Conservation (phyloP, 2,797 vertebrate genomes). For the Pantherophis vulpinus region DNA sequence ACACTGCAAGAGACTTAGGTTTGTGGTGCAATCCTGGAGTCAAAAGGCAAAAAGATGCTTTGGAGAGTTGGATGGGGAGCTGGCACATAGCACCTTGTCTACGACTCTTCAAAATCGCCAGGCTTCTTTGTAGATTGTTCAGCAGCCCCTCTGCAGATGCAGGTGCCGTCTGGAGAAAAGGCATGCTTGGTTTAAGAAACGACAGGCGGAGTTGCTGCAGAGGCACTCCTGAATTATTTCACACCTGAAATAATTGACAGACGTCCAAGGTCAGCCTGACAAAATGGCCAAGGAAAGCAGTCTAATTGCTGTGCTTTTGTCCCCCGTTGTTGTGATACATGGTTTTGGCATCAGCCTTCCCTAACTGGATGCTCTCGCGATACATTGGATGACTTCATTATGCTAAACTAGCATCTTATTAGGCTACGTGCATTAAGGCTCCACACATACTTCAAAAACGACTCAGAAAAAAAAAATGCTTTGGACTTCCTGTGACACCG, state of each 20-base stretch:
- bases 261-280: background rate
- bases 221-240: background rate
- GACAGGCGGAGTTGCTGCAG: background rate
- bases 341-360: background rate
- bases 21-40: background rate
- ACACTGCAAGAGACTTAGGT: background rate
- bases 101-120: background rate
- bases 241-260: background rate
- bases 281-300: background rate
- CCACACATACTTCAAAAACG: background rate
- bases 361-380: background rate
- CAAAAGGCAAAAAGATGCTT: background rate
- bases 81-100: background rate
- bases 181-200: background rate
- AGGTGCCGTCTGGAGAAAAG: background rate
- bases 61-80: background rate
- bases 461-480: background rate
- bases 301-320: background rate
- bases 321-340: background rate
- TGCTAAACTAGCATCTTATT: background rate
- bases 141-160: background rate
- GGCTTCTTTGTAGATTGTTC: background rate
- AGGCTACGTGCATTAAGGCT: background rate
- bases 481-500: background rate
- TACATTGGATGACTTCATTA: background rate